phyloP scores from a whole-genome alignment of 2,797 vertebrate species.

The Enteromius thamalakanensis region DNA sequence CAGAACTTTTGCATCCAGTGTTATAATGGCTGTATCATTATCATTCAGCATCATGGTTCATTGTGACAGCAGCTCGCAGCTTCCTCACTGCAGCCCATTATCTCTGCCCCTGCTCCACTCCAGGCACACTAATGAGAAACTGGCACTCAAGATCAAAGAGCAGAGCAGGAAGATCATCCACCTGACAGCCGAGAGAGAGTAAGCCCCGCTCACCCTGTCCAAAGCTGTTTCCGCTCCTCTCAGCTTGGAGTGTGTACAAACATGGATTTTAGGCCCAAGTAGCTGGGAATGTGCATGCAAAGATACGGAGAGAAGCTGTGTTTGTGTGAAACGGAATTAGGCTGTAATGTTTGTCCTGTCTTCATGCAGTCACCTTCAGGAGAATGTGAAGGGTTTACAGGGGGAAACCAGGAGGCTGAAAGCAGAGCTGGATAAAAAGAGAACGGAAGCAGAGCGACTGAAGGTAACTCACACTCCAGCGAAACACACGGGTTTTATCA shows the following conservation, averaged over 20 bases:
- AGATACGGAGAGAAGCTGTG: conserved; percentile 13
- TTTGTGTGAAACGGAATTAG: conserved; percentile 29
- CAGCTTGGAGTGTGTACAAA: conserved; percentile 29
- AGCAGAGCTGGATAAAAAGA: conserved; percentile 65
- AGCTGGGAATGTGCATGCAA: conserved; percentile 23
- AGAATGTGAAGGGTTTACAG: conserved; percentile 68
- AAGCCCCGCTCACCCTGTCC: conserved; percentile 64
- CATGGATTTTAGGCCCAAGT: conserved; percentile 15
- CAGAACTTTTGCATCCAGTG: conserved; percentile 26
- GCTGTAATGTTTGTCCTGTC: conserved; percentile 23
- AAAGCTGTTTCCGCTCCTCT: neutral
- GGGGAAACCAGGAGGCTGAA: conserved; percentile 74
- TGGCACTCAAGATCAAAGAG: conserved; percentile 74
- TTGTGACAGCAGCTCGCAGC: conserved; percentile 37
- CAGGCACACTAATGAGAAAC: conserved; percentile 78
- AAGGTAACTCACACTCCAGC: conserved; percentile 58
- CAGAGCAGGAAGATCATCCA: conserved; percentile 78
- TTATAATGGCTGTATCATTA: conserved; percentile 42
- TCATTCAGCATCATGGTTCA: conserved; percentile 44
- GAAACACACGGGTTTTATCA: neutral
- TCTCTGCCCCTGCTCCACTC: conserved; percentile 37
- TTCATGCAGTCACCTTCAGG: conserved; percentile 74
- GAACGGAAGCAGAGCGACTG: conserved; percentile 62
- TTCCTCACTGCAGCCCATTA: conserved; percentile 32
- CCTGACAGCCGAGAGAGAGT: conserved; percentile 78